These are phyloP conservation scores for Alcedo atthis DNA, from an alignment of 2,797 vertebrate species.

Conservation along the genomic window DNA sequence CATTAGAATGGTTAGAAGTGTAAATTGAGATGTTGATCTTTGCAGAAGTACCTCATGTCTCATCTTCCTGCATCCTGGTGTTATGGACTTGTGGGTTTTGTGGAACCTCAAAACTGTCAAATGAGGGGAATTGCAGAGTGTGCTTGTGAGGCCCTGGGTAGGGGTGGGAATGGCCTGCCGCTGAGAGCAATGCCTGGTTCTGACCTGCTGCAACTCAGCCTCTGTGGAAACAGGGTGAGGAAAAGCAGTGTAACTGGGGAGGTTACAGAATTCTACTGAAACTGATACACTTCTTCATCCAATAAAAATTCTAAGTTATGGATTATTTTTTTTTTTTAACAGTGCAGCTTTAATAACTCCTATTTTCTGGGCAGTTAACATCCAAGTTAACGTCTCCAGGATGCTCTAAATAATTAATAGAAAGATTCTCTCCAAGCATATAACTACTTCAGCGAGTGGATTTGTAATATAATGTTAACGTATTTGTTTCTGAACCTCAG, in stretches of 20 bases:
- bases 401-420: neutral
- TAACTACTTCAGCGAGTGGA: neutral
- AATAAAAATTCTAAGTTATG: neutral
- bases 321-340: neutral
- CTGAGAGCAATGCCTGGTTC: neutral
- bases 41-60: neutral
- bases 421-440: neutral
- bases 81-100: neutral
- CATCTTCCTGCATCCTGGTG: neutral
- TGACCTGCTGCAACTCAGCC: neutral
- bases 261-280: neutral
- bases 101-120: neutral
- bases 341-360: neutral
- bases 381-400: neutral
- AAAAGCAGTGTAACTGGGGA: neutral
- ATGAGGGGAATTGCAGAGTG: fast-evolving
- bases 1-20: neutral
- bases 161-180: neutral
- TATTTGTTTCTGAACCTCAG: neutral
- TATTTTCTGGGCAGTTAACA: neutral
- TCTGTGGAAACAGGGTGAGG: neutral
- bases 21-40: neutral
- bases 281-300: neutral
- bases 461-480: neutral
- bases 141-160: neutral